phyloP scores from a whole-genome alignment of 2,888 invertebrate genomes.

The Coelinius sp. region DNA sequence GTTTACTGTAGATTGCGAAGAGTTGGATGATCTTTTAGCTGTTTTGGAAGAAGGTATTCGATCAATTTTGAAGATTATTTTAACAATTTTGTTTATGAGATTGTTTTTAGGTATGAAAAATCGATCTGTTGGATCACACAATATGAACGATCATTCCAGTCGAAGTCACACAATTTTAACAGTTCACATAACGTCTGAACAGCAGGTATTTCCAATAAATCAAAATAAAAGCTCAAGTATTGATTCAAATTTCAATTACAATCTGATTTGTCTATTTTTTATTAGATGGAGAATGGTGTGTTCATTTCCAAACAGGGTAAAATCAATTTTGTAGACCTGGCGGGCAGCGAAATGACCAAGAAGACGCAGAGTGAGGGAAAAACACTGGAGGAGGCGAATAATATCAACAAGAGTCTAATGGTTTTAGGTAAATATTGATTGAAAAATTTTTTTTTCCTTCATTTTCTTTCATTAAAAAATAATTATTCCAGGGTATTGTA shows the following conservation, averaged over 20 bases:
- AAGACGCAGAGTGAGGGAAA: conserved; percentile 90
- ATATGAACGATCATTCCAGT: conserved; percentile 94
- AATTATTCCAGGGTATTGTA: conserved; percentile 90
- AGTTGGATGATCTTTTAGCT: conserved; percentile 91
- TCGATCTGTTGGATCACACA: conserved; percentile 90
- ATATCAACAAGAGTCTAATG: conserved; percentile 96
- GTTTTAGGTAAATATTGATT: conserved; percentile 88
- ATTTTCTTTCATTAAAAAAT: neutral
- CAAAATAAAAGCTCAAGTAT: neutral
- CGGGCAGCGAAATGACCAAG: conserved; percentile 97
- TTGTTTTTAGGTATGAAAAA: conserved; percentile 84
- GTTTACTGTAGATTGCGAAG: conserved; percentile 95
- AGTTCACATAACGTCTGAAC: conserved; percentile 89
- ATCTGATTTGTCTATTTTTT: neutral
- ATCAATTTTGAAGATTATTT: conserved; percentile 2
- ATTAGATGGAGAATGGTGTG: conserved; percentile 79
- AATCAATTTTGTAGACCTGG: conserved; percentile 95
- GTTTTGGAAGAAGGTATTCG: conserved; percentile 91
- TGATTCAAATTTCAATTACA: neutral
- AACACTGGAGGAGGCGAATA: conserved; percentile 93
- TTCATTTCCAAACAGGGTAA: conserved; percentile 94
- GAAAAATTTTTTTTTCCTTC: too few species aligned
- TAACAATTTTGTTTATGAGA: conserved; percentile 3
- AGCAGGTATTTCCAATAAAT: conserved; percentile 73
- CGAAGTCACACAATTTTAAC: conserved; percentile 94